phyloP scores from a whole-genome alignment of 2,888 invertebrate species.

The Falcaria lacertinaria region DNA sequence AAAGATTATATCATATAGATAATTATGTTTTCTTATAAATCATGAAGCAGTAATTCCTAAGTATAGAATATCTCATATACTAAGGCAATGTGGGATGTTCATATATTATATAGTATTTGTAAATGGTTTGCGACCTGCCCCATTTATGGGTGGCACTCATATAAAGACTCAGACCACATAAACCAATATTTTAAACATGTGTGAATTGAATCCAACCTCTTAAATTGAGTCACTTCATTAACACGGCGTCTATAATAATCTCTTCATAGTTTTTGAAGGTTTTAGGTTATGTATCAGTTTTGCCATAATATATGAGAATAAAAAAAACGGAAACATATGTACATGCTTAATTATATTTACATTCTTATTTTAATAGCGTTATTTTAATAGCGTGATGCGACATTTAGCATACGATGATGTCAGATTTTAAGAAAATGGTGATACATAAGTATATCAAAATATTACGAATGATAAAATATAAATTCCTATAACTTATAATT shows the following conservation, averaged over 20 bases:
- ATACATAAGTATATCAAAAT: background rate
- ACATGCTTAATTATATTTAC: slow-evolving; percentile 3
- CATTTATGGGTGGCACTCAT: too few species aligned
- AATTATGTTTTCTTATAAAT: background rate
- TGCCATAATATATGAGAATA: background rate
- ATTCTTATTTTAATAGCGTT: background rate
- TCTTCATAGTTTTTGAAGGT: too few species aligned
- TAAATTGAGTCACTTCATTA: too few species aligned
- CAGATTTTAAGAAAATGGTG: background rate
- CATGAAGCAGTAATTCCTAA: background rate
- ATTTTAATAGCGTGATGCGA: background rate
- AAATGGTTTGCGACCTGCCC: too few species aligned
- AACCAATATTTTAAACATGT: too few species aligned
- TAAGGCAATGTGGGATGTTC: background rate
- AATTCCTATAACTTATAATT: background rate
- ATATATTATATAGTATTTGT: too few species aligned
- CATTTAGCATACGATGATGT: background rate
- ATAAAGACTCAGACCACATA: too few species aligned
- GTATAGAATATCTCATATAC: background rate
- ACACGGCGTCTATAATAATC: too few species aligned
- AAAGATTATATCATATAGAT: background rate
- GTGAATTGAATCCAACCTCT: too few species aligned
- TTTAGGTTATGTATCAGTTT: too few species aligned
- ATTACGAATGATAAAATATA: background rate
- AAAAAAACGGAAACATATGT: background rate